Conservation (phyloP, 2,888 invertebrate species). For the Steinernema carpocapsae region DNA sequence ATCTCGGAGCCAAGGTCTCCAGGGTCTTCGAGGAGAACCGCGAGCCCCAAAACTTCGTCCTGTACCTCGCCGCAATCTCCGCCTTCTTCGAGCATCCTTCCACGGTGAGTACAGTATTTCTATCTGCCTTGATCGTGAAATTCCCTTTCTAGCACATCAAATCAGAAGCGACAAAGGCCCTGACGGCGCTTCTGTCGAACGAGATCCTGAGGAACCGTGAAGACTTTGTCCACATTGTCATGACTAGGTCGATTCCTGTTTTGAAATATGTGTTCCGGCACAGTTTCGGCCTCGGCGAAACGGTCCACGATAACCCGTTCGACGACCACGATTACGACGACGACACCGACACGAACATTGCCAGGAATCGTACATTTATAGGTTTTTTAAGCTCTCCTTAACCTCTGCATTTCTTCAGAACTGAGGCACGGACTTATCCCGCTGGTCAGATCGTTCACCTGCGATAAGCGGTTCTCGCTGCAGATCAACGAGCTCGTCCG, state of each 20-base stretch:
- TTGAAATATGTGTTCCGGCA: conserved; percentile 1
- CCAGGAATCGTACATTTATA: background rate
- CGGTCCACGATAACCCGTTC: conserved; percentile 11
- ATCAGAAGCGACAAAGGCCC: background rate
- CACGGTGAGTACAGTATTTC: background rate
- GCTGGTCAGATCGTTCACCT: background rate
- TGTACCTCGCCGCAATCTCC: background rate
- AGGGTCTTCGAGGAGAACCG: conserved; percentile 8
- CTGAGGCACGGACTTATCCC: background rate
- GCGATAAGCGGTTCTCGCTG: background rate
- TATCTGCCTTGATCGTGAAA: background rate
- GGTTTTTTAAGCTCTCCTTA: background rate
- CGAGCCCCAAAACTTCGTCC: conserved; percentile 25
- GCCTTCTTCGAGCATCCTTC: conserved; percentile 9
- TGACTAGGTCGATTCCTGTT: background rate
- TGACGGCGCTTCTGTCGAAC: background rate
- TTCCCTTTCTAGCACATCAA: background rate
- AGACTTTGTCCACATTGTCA: conserved; percentile 2
- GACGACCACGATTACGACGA: conserved; percentile 29
- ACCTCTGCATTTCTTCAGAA: background rate
- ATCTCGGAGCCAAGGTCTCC: background rate
- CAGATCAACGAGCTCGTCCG: conserved; percentile 10
- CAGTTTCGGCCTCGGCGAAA: conserved; percentile 4
- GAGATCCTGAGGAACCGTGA: conserved; percentile 11
- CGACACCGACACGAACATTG: background rate